Percentiles rank a stretch among this genome's conserved stretches.
Evolutionary conservation across 2,888 invertebrate species (phyloP).

Genomic region (Baccha elongata): DNA sequence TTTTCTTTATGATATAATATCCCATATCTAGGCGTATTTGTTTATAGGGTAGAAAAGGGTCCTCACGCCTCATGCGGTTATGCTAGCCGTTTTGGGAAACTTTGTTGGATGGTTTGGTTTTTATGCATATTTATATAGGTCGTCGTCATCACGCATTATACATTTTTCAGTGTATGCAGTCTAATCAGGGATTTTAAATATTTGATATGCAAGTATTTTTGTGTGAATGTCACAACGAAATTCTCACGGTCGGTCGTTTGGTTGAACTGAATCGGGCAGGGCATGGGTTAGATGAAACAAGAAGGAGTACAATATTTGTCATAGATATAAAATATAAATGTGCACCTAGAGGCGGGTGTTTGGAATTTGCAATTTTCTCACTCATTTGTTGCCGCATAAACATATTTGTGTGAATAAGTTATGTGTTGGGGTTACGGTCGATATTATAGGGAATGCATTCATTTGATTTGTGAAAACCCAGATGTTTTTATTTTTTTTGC

Average conservation of each 20-base stretch:
- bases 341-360: constrained; percentile 29
- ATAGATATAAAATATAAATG: constrained; percentile 49
- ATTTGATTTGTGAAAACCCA: not conserved
- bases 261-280: not conserved
- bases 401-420: constrained; percentile 14
- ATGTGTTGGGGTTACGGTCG: not conserved
- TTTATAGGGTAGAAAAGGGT: constrained; percentile 21
- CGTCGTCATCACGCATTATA: not conserved
- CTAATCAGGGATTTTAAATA: constrained; percentile 65
- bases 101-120: constrained; percentile 28
- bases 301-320: not conserved
- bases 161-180: constrained; percentile 37
- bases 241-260: not conserved
- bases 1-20: constrained; percentile 26
- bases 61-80: too few relatives aligned
- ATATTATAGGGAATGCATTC: constrained; percentile 8
- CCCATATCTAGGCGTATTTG: constrained; percentile 41
- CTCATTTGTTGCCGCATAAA: constrained; percentile 46
- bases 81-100: not conserved
- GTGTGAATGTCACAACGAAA: constrained; percentile 18
- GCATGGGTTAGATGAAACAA: not conserved
- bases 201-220: constrained; percentile 41
- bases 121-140: constrained; percentile 27
- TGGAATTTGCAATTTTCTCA: constrained; percentile 65
- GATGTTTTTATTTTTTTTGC: too few relatives aligned